Base-by-base conservation (phyloP, 2,888 invertebrate genomes). In the Pammene aurita region DNA sequence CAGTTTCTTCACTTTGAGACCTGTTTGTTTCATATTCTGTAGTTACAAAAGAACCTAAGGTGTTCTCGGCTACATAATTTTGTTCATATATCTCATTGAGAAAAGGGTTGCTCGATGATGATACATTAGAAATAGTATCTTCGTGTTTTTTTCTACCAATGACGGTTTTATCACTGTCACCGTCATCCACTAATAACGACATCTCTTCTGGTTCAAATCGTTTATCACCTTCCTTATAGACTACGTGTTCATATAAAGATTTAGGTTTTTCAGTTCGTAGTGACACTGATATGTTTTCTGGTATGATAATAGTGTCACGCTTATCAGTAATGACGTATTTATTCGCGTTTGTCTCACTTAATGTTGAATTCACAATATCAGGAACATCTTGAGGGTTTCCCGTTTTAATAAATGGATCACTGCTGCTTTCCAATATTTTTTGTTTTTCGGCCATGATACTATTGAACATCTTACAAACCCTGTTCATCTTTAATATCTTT, bases 361-460 rank as follows among this genome's bases (percentile, higher is more conserved):
- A 81, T 2, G 92, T 92, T 26, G 93, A 93, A 78, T 93, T 92
- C 0, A 93, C 88, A 66, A 93, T 84, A 73, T 93, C 93, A 14
- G 93, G 93, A 66, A 93, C 88, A 50, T 81, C 83, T 78, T 83
- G 81, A 72, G 85, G 82, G 67, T 72, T 82, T 76, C 76, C 82
- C 5, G 77, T 65, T 66, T 66, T 74, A 55, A 44, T 71, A 55
- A 63, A 38, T 56, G 58, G 71, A 35, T 44, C 67, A 44, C 60
- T 66, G 58, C 64, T 69, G 11, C 64, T 48, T 41, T 55, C 55
- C 66, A 64, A 9, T 5, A 48, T 7, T 58, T 61, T 60, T 72
- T 73, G 71, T 67, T 82, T 84, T 72, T 81, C 74, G 56, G 70
- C 73, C 70, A 78, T 73, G 7, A 83, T 62, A 44, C 81, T 76